Percentiles rank a stretch among this genome's conserved stretches.
These are phyloP conservation scores for Ceratina australensis DNA, from an alignment of 1,140 invertebrate genomes.

Conservation along the genomic window DNA sequence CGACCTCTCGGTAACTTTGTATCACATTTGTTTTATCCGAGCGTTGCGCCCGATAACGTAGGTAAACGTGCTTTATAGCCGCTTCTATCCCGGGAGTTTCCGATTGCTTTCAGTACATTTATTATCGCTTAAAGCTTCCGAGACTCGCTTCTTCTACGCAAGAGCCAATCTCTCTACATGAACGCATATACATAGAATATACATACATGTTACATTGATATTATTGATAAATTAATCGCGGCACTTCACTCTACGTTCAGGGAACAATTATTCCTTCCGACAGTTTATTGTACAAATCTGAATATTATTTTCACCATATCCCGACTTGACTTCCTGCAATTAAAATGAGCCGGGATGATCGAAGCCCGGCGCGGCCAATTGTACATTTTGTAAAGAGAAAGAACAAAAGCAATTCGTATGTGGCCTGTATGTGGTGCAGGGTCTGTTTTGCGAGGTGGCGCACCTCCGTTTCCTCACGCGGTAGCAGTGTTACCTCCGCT, in stretches of 20 bases:
- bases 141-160: conserved; percentile 52
- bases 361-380: conserved; percentile 15
- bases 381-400: conserved; percentile 51
- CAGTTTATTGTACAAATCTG: too few species aligned
- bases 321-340: too few species aligned
- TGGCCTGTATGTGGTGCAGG: conserved; percentile 77
- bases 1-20: conserved; percentile 11
- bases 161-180: conserved; percentile 33
- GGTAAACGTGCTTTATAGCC: conserved; percentile 46
- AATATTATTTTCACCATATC: too few species aligned
- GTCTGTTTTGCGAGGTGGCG: conserved; percentile 74
- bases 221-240: too few species aligned
- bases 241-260: conserved; percentile 18
- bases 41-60: conserved; percentile 36
- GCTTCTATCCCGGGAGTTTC: conserved; percentile 38
- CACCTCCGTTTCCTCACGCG: conserved; percentile 82
- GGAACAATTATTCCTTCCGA: neutral
- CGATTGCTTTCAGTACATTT: conserved; percentile 44
- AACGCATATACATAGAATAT: conserved; percentile 27
- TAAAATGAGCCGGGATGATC: too few species aligned
- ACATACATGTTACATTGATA: too few species aligned
- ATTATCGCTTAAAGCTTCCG: conserved; percentile 35
- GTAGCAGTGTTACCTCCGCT: conserved; percentile 84
- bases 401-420: conserved; percentile 48
- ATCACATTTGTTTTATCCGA: conserved; percentile 27